Percentiles rank a stretch among this genome's conserved stretches.
These are phyloP conservation scores for Pycnonotus jocosus DNA, from an alignment of 2,113 vertebrate genomes.

Conservation along the genomic window DNA sequence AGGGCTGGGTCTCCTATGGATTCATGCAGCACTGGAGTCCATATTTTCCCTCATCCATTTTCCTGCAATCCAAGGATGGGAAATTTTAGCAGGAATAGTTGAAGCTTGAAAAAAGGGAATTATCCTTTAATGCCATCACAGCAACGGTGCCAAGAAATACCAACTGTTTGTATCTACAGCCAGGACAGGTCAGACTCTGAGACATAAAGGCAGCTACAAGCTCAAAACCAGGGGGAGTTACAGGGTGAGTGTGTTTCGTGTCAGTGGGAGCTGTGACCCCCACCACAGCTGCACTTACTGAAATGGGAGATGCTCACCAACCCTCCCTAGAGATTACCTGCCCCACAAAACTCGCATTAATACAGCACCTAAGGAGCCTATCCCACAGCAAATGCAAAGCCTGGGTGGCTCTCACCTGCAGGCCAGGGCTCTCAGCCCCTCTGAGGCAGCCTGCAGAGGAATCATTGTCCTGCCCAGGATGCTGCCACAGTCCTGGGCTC, in stretches of 20 bases:
- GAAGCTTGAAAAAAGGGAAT: neutral
- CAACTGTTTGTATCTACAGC: neutral
- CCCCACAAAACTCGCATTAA: neutral
- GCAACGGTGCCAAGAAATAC: neutral
- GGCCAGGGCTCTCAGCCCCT: neutral
- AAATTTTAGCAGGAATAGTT: neutral
- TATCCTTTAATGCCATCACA: neutral
- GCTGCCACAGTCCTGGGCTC: fast-evolving
- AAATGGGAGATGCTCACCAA: neutral
- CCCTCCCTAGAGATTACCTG: neutral
- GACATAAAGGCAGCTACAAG: neutral
- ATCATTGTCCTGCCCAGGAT: neutral
- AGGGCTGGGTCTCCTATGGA: neutral
- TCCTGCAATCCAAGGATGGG: neutral
- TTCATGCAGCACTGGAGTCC: fast-evolving
- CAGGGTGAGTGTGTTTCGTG: neutral
- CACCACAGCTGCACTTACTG: neutral
- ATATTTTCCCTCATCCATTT: neutral
- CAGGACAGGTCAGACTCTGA: neutral
- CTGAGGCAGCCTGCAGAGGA: neutral
- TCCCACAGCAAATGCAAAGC: neutral
- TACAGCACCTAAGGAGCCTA: neutral
- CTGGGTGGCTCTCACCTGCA: neutral
- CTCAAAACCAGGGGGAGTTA: neutral
- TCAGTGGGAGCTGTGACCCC: neutral